Conservation (phyloP, 2,113 vertebrate genomes). For the Dipodomys stephensi region DNA sequence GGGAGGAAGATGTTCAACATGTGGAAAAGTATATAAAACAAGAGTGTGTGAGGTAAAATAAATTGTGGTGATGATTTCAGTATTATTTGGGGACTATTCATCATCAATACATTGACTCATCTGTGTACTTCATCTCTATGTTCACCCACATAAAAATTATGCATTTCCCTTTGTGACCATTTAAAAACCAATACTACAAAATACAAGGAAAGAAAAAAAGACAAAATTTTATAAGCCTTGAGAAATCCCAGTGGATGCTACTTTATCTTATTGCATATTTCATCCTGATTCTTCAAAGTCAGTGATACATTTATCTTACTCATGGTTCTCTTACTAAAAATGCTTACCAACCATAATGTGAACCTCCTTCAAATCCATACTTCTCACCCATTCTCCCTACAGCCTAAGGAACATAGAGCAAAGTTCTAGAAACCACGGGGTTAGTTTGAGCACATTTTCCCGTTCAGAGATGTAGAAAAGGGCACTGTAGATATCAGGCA, state of each 20-base stretch:
- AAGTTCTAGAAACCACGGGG: neutral
- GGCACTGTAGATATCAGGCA: neutral
- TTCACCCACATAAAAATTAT: neutral
- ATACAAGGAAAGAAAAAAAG: neutral
- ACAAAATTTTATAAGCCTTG: neutral
- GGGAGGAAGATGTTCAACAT: neutral
- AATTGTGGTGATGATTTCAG: neutral
- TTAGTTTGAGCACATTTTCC: neutral
- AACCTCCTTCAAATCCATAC: neutral
- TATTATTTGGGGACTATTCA: neutral
- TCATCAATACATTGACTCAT: neutral
- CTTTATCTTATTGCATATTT: conserved; percentile 35
- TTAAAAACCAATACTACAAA: conserved; percentile 37
- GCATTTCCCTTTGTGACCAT: neutral
- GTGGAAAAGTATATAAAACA: neutral
- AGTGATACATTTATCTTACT: neutral
- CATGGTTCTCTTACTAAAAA: neutral
- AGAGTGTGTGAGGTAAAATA: neutral
- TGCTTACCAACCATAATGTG: neutral
- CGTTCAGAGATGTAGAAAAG: neutral
- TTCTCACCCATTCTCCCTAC: neutral
- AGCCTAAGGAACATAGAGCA: neutral
- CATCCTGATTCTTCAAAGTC: neutral
- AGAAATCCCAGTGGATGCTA: neutral
- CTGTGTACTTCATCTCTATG: neutral